Conservation (phyloP, 2,888 invertebrate species). For the Camponotus fellah region DNA sequence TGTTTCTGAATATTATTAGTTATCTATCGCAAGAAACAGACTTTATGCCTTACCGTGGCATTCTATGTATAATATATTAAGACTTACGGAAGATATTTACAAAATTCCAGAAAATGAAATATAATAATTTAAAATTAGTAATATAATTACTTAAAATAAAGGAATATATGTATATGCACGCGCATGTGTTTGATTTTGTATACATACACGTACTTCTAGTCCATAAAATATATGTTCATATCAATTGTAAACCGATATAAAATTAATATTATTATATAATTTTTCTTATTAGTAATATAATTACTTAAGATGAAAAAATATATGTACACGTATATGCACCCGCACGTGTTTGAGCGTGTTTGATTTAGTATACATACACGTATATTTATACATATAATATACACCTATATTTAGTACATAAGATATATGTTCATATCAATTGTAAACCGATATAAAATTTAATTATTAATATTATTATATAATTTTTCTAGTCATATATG, state of each 20-base stretch:
- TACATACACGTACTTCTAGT: no score
- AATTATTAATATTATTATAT: constrained; percentile 16
- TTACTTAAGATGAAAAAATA: background rate
- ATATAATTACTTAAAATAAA: no score
- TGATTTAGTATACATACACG: background rate
- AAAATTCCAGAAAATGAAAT: background rate
- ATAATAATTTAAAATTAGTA: background rate
- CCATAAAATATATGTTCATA: no score
- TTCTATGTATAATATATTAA: constrained; percentile 87
- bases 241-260: no score
- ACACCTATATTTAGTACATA: background rate
- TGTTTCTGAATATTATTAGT: constrained; percentile 86
- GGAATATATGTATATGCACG: no score
- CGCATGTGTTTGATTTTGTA: no score
- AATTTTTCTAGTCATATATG: constrained; percentile 40
- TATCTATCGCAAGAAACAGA: constrained; percentile 88
- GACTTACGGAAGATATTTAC: background rate
- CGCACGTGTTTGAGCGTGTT: no score
- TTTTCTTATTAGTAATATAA: no score
- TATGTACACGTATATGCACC: no score
- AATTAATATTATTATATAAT: no score
- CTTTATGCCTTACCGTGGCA: constrained; percentile 91
- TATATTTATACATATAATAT: no score
- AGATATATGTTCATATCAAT: background rate
- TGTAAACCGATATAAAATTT: background rate